Base-by-base conservation (phyloP, 2,888 invertebrate genomes). In the Limnephilus auricula region DNA sequence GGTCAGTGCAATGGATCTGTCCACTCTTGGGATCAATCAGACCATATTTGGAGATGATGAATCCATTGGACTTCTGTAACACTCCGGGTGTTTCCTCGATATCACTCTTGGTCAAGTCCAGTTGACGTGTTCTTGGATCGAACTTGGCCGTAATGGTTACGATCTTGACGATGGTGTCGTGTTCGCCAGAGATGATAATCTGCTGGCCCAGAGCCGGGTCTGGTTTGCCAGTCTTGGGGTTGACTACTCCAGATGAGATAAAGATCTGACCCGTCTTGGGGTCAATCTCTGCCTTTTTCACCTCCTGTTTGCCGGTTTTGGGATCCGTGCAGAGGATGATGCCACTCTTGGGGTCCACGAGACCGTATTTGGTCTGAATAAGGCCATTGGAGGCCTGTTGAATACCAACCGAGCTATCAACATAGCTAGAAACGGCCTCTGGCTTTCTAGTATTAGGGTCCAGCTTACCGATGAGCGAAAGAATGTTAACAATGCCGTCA, bases 401-500 rank as follows among this genome's bases (percentile, higher is more conserved):
- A 91, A 96, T 95, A 15, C 96, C 96, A 91, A 96, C 94, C 0
- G 96, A 96, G 89, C 96, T 95, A 93, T 96, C 95, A 18, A 95
- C 94, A 50, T 94, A 94, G 30, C 96, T 96, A 90, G 95, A 95
- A 93, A 96, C 96, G 31, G 95, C 94, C 94, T 96, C 96, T 79
- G 96, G 94, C 93, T 95, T 95, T 91, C 96, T 96, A 3, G 95
- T 96, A 88, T 95, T 94, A 1, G 96, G 96, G 94, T 96, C 96
- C 93, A 96, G 95, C 93, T 95, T 96, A 1, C 96, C 95, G 25
- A 96, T 96, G 84, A 96, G 96, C 0, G 96, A 96, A 95, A 96
- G 96, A 90, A 96, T 96, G 94, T 97, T 97, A 0, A 97, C 97
- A 93, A 96, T 96, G 0, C 97, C 96, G 83, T 97, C 97, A 92